Evolutionary conservation across 2,113 vertebrate species (phyloP), one percentile per base, ranked within the genome.

Genomic region (Ciconia boyciana): DNA sequence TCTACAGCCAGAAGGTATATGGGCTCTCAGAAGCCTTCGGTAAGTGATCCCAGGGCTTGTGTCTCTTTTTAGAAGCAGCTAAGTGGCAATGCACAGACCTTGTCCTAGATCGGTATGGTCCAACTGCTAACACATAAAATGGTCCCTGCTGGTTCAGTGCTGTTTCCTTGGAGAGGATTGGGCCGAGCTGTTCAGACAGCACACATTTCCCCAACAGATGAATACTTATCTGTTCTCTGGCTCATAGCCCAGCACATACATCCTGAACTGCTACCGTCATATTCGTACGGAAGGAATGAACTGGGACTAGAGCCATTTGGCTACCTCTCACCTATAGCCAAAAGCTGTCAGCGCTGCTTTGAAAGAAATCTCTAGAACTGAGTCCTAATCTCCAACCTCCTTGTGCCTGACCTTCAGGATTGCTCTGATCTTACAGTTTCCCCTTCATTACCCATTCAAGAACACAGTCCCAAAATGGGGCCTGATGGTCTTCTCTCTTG

Each of bases 1-100:
- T 99, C 89, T 99, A 99, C 98, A 99, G 99, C 97, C 99, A 99
- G 97, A 99, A 99, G 96, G 99, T 99, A 88, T 99, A 99, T 2
- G 99, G 99, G 34, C 97, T 99, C 57, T 99, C 99, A 0, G 99
- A 99, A 97, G 99, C 99, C 49, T 99, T 99, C 0, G 99, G 99
- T 99, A 95, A 98, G 99, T n/a, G 19, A 75, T 14, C 25, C 24
- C n/a, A 13, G 58, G 46, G 54, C 39, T 66, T 49, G 15, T 57
- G 46, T 51, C 43, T 83, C 62, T 34, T 75, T 61, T 64, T 58
- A 61, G 61, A 82, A 87, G 69, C 28, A 64, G 18, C n/a, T 11
- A n/a, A 75, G 76, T 64, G 72, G 58, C 64, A 48, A 5, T 3
- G 32, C 34, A 44, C 49, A 71, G 52, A 28, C 25, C 18, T 79